Conservation (phyloP, 2,113 vertebrate genomes). For the Scomber scombrus region DNA sequence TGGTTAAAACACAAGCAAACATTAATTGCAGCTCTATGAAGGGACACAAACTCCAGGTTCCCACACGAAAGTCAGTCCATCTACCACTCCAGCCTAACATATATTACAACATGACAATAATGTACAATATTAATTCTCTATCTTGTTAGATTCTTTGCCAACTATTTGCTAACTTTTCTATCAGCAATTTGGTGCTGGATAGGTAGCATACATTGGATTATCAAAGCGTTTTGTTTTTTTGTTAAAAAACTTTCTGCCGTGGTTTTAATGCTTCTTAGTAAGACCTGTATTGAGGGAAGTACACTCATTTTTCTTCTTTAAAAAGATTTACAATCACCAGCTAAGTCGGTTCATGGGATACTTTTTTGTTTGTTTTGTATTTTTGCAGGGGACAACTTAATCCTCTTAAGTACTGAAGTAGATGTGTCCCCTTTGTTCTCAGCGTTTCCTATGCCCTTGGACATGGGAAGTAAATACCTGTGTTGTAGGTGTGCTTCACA, state of each 20-base stretch:
- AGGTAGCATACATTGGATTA: no score
- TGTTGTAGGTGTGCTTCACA: not conserved
- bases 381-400: slow-evolving; percentile 32
- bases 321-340: slow-evolving; percentile 11
- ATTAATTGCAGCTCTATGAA: no score
- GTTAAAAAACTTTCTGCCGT: no score
- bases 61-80: no score
- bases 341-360: slow-evolving; percentile 15
- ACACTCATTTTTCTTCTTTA: not conserved
- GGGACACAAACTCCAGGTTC: no score
- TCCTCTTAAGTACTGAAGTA: slow-evolving; percentile 32
- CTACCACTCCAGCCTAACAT: no score
- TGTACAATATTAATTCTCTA: not conserved
- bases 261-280: slow-evolving; percentile 6
- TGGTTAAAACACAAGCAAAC: no score
- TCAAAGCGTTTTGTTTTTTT: no score
- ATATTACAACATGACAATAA: not conserved
- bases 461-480: slow-evolving; percentile 23
- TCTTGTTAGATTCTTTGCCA: not conserved
- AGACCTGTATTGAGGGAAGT: not conserved
- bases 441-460: slow-evolving; percentile 15
- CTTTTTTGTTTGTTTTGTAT: slow-evolving; percentile 29
- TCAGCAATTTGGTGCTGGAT: no score
- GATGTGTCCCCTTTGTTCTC: slow-evolving; percentile 22
- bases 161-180: no score